Evolutionary conservation across 2,113 vertebrate genomes (phyloP), one percentile per base, ranked within the genome.

Genomic region (Formicarius rufipectus): DNA sequence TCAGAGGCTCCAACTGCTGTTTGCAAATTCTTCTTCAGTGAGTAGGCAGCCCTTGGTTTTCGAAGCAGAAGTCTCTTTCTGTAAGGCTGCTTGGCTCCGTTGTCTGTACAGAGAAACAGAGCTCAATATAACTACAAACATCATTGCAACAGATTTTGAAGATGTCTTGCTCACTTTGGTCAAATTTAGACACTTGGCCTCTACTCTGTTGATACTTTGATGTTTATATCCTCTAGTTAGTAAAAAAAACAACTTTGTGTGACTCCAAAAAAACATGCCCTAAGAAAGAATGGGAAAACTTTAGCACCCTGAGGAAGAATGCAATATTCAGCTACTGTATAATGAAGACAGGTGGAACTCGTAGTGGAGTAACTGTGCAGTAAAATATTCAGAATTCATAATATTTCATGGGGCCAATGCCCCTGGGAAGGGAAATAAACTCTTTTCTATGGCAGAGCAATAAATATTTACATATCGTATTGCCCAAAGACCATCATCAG

Each of bases 381-480:
- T 84, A 93, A 94, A 86, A 90, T 93, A 88, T 90, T 93, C 22
- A 3, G 85, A 92, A 96, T 79, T 68, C 92, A 72, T 91, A 90
- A 94, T 30, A 31, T 94, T 97, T 92, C 93, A 93, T 86, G 80
- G 83, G 63, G 40, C 76, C 83, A 81, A 35, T 90, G 93, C 93
- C 72, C 89, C 72, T 64, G 73, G 79, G 76, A 94, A 93, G 24
- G 78, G 39, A 93, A 94, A 93, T 81, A 94, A 94, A 94, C 90
- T 80, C 68, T 87, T 92, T 90, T 64, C 86, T 86, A n/a, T 75
- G 76, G 44, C 75, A 93, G 24, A 90, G 44, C 56, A 88, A 93
- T 94, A 96, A 94, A 94, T 96, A 97, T 97, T 96, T 95, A 87
- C 93, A 52, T 52, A 74, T 80, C 0, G 2, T 59, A 71, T 87